phyloP scores from a whole-genome alignment of 1,140 invertebrate species.

The Atta cephalotes region DNA sequence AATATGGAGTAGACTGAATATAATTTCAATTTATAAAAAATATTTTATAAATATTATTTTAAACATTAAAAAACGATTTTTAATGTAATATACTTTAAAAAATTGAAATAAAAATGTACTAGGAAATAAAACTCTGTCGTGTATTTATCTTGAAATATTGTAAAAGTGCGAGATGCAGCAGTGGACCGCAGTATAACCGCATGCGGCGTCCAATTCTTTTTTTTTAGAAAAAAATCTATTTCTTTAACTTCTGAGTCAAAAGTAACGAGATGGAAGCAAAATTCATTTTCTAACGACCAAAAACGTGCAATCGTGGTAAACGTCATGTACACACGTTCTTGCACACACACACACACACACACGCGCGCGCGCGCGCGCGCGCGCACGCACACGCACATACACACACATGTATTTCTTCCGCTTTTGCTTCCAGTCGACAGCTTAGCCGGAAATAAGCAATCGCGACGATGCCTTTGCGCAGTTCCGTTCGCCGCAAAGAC shows the following conservation, averaged over 20 bases:
- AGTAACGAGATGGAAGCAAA: neutral
- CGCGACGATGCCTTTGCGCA: conserved; percentile 56
- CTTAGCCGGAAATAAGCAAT: conserved; percentile 63
- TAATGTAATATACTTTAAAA: neutral
- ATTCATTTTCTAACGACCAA: conserved; percentile 32
- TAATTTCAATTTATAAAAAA: neutral
- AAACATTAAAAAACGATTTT: neutral
- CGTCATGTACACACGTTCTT: conserved; percentile 7
- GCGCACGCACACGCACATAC: too few relatives aligned
- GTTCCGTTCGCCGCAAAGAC: conserved; percentile 8
- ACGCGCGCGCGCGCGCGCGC: too few relatives aligned
- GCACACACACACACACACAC: too few relatives aligned
- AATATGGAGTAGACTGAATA: neutral
- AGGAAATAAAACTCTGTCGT: neutral
- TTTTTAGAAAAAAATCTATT: conserved; percentile 15
- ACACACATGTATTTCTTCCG: neutral
- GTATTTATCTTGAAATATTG: neutral
- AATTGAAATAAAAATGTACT: neutral
- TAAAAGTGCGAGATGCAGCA: neutral
- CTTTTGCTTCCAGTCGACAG: conserved; percentile 7
- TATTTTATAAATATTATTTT: neutral
- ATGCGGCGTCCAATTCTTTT: conserved; percentile 17
- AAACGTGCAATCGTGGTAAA: conserved; percentile 4
- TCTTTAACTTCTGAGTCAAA: neutral
- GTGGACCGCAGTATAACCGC: neutral